These are phyloP conservation scores for Scrobipalpa costella DNA, from an alignment of 2,888 invertebrate species.

Conservation along the genomic window DNA sequence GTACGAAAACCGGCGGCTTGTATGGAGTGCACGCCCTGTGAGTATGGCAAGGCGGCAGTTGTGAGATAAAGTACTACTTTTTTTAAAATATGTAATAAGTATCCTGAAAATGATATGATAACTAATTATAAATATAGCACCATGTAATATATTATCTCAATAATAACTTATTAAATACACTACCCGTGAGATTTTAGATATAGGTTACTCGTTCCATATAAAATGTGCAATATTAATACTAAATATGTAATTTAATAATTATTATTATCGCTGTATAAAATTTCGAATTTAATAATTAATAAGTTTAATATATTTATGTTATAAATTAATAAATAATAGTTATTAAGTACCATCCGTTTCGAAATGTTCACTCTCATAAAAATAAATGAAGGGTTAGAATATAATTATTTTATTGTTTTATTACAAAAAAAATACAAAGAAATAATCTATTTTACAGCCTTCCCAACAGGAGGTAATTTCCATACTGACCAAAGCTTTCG, in stretches of 20 bases:
- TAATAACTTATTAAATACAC: constrained; percentile 9
- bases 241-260: constrained; percentile 32
- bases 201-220: constrained; percentile 31
- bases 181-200: constrained; percentile 7
- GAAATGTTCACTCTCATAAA: constrained; percentile 26
- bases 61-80: no score
- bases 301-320: constrained; percentile 43
- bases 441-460: no score
- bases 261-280: constrained; percentile 55
- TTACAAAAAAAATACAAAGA: background rate
- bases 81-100: no score
- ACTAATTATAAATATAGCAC: no score
- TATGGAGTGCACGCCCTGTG: no score
- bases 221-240: constrained; percentile 69
- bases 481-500: no score
- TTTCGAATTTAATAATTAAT: constrained; percentile 70
- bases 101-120: no score
- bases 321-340: constrained; percentile 30
- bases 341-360: constrained; percentile 20
- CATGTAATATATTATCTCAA: background rate
- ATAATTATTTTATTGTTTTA: constrained; percentile 8
- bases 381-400: constrained; percentile 29
- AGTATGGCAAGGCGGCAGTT: no score
- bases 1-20: no score
- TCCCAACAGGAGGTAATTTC: no score